Evolutionary conservation across 2,113 vertebrate genomes (phyloP), one percentile per base, ranked within the genome.

Genomic region (Piliocolobus tephrosceles): DNA sequence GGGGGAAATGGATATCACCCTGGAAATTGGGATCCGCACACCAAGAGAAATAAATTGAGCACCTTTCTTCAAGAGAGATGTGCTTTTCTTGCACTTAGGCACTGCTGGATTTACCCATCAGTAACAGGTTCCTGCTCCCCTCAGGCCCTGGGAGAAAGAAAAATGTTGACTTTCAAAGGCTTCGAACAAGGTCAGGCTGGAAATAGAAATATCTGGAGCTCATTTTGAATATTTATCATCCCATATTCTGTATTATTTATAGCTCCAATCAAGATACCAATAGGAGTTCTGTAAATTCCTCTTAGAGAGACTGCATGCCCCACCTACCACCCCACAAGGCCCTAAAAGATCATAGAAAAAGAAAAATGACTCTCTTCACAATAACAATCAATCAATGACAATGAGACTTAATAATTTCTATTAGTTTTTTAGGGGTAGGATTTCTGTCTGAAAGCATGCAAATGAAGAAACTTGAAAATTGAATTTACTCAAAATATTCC

Each of bases 121-220:
- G 10, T 2, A 85, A 22, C 4, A 30, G 1, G 47, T 1, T 25
- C 5, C 90, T 58, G 61, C 14, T 6, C 40, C n/a, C 6, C 5
- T n/a, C 23, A 86, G 22, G 89, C 9, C 16, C 18, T 23, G 13
- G 76, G 2, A 5, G 52, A 72, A 95, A 35, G 16, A 16, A 94
- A 89, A 40, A 8, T 52, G 92, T 82, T 98, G 95, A 98, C 95
- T 97, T 98, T 98, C 78, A 97, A 70, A 97, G 91, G 0, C 58
- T 88, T 40, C 64, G 87, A 57, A 52, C 57, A 97, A 98, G n/a
- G 57, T 97, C 87, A 96, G 61, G 27, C 82, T 92, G 55, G 40
- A 8, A 80, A 93, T 68, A 45, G 4, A 98, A 96, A 90, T 84
- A 75, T 7, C 47, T 14, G 20, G 0, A 22, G 6, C 73, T 92